phyloP scores from a whole-genome alignment of 2,888 invertebrate species.

The Metacarcinus magister region DNA sequence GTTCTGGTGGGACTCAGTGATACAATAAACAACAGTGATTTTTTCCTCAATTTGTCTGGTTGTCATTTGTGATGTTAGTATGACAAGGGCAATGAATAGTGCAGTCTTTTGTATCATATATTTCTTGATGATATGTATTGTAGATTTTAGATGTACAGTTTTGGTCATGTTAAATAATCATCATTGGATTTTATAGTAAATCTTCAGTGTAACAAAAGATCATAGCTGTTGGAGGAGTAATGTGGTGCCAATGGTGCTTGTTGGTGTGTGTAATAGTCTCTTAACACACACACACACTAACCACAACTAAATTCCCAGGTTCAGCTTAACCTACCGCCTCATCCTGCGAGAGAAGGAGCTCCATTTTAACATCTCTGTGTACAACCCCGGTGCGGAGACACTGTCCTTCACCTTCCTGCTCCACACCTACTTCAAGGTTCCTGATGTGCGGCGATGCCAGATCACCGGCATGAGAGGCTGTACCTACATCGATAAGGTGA shows the following conservation, averaged over 20 bases:
- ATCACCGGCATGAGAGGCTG: slow-evolving; percentile 96
- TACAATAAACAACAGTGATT: neutral
- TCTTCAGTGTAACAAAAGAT: neutral
- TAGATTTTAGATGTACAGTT: neutral
- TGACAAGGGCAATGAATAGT: neutral
- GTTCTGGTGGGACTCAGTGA: neutral
- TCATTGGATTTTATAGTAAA: neutral
- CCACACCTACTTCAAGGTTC: slow-evolving; percentile 98
- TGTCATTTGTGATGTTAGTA: neutral
- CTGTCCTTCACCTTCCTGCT: slow-evolving; percentile 96
- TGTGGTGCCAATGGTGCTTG: too few species aligned
- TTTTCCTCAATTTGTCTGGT: neutral
- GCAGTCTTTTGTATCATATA: neutral
- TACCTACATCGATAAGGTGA: slow-evolving; percentile 94
- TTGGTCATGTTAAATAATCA: neutral
- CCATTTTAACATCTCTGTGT: slow-evolving; percentile 96
- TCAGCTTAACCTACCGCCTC: slow-evolving; percentile 95
- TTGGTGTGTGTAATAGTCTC: too few species aligned
- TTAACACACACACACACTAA: neutral
- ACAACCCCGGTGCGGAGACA: slow-evolving; percentile 96
- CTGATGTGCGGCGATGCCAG: slow-evolving; percentile 94
- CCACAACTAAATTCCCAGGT: slow-evolving; percentile 86
- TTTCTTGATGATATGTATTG: neutral
- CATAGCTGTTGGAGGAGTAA: neutral
- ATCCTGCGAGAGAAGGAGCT: slow-evolving; percentile 95